Percentiles rank a stretch among this genome's conserved stretches.
phyloP scores from a whole-genome alignment of 2,113 vertebrate species.

The Lanius collurio region DNA sequence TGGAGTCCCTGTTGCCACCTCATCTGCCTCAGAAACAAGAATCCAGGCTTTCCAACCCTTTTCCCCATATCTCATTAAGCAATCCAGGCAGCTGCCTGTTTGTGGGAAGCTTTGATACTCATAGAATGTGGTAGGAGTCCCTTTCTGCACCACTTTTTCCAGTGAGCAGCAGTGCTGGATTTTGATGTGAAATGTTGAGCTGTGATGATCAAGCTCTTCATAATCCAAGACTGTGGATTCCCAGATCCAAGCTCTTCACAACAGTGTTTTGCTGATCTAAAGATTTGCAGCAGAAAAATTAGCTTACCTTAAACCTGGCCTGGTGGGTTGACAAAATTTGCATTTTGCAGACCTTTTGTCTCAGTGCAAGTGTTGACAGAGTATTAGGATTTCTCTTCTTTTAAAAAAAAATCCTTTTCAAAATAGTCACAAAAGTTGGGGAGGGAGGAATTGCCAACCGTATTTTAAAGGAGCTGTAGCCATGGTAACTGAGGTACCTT shows the following conservation, averaged over 20 bases:
- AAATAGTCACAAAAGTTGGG: constrained; percentile 56
- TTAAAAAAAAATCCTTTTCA: not conserved
- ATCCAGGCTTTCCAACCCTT: not conserved
- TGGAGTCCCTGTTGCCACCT: not conserved
- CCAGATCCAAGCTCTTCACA: not conserved
- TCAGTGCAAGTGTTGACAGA: not conserved
- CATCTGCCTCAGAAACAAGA: not conserved
- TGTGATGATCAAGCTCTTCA: not conserved
- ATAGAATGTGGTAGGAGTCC: not conserved
- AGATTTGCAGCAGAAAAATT: not conserved
- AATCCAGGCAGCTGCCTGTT: not conserved
- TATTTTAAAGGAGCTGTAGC: constrained; percentile 68
- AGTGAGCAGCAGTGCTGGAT: not conserved
- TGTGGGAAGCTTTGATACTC: not conserved
- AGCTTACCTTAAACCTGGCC: not conserved
- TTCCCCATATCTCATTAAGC: not conserved
- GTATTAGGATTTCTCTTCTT: not conserved
- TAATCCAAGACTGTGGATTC: not conserved
- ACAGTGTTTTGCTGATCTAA: not conserved
- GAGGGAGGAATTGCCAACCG: constrained; percentile 49
- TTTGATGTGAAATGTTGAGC: not conserved
- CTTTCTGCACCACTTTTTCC: not conserved
- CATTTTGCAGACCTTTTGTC: not conserved
- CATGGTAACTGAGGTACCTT: constrained; percentile 72
- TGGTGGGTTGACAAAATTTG: not conserved